Evolutionary conservation across 2,797 vertebrate species (phyloP), one percentile per base, ranked within the genome.

Genomic region (Channa striata): DNA sequence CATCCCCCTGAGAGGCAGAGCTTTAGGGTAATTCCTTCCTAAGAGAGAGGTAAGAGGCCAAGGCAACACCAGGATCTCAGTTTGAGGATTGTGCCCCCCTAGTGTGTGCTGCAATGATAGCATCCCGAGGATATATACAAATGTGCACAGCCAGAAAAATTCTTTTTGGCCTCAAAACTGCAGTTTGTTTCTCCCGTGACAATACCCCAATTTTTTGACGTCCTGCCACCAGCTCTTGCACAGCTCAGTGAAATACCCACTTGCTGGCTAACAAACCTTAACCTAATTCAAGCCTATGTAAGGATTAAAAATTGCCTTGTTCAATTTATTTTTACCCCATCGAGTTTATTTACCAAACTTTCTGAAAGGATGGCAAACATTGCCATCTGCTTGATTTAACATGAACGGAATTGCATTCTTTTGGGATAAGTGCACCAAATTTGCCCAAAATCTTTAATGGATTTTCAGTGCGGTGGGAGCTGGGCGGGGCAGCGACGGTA

Each of bases 121-220:
- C 77, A 80, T 81, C 84, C 82, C 77, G 57, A 67, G 61, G 63
- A 67, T 77, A 33, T 61, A 86, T 66, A 89, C 86, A 94, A 92
- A 91, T 76, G 86, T 78, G 30, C 71, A 91, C 34, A 78, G 72
- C 80, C 78, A 84, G 82, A 86, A 87, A 89, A 81, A 46, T 83
- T 85, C 59, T 61, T 73, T n/a, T 88, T 88, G 86, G 87, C 88
- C 72, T 77, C 71, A 77, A 76, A 88, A 81, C 88, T 81, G 90
- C 87, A 82, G 87, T 88, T 89, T 70, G 86, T 91, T 89, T 68
- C 89, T 80, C 6, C 25, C 88, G 85, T 50, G 81, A 90, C 87
- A 71, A 59, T 75, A 69, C 61, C 66, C 61, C 58, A 44, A 54
- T 83, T 71, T 64, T 73, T 78, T 51, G 63, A 48, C 59, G 1